These are phyloP conservation scores for Plemyria rubiginata DNA, from an alignment of 2,888 invertebrate genomes.

Conservation along the genomic window DNA sequence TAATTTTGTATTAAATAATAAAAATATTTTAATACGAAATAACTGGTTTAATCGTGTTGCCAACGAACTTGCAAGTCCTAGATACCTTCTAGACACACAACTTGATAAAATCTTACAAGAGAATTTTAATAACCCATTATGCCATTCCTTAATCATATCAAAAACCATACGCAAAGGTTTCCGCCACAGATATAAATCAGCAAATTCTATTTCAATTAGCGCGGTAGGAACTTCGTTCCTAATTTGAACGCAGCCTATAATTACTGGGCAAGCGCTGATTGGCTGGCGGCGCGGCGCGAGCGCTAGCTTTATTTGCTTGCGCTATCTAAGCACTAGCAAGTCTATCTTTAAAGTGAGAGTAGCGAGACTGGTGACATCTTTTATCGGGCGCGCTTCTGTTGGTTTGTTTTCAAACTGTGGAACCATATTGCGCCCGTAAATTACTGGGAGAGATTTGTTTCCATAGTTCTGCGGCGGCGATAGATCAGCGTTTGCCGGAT, in stretches of 20 bases:
- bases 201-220: conserved; percentile 77
- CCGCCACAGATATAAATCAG: conserved; percentile 70
- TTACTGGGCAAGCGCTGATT: conserved; percentile 71
- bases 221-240: conserved; percentile 72
- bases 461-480: conserved; percentile 81
- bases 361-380: conserved; percentile 76
- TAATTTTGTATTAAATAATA: too few relatives aligned
- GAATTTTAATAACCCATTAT: conserved; percentile 47
- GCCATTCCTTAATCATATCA: conserved; percentile 49
- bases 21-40: too few relatives aligned
- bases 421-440: conserved; percentile 80
- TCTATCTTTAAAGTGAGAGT: conserved; percentile 74
- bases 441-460: conserved; percentile 82
- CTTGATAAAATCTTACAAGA: neutral
- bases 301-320: conserved; percentile 62
- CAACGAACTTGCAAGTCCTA: too few relatives aligned
- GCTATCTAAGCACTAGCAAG: conserved; percentile 65
- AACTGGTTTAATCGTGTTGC: too few relatives aligned
- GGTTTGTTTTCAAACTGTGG: conserved; percentile 74
- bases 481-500: conserved; percentile 80
- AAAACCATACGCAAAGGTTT: conserved; percentile 63
- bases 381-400: conserved; percentile 76
- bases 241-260: conserved; percentile 80
- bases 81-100: neutral
- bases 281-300: conserved; percentile 60